phyloP scores from a whole-genome alignment of 1,140 invertebrate species.

The Drosophila auraria region DNA sequence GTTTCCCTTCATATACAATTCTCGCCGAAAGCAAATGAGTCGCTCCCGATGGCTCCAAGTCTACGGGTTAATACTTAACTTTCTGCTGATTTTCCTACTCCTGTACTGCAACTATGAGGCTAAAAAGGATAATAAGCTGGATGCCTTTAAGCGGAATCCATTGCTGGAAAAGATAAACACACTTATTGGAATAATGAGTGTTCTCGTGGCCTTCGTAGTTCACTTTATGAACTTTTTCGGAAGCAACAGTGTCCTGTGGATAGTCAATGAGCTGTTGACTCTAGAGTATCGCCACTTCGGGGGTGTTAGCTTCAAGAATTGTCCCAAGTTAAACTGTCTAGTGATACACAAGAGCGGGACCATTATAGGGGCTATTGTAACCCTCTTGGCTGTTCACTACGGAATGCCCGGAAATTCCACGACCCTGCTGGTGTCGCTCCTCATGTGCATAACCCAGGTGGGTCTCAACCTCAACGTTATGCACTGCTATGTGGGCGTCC shows the following conservation, averaged over 20 bases:
- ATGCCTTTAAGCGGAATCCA: slow-evolving; percentile 28
- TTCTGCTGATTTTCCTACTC: background rate
- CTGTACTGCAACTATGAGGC: background rate
- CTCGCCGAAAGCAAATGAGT: slow-evolving; percentile 3
- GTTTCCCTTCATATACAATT: slow-evolving; percentile 42
- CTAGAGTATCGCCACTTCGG: slow-evolving; percentile 28
- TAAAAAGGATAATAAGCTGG: background rate
- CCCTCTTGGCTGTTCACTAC: background rate
- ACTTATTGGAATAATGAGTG: background rate
- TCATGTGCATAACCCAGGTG: slow-evolving; percentile 1
- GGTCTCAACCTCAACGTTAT: slow-evolving; percentile 2
- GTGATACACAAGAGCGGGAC: slow-evolving; percentile 16
- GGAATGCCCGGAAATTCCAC: slow-evolving; percentile 4
- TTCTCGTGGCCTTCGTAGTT: background rate
- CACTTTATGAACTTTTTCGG: slow-evolving; percentile 29
- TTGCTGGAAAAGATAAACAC: slow-evolving; percentile 24
- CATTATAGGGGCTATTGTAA: background rate
- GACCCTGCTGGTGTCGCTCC: fast-evolving
- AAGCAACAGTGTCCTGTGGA: slow-evolving; percentile 2
- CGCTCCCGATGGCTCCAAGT: slow-evolving; percentile 26
- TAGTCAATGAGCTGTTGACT: slow-evolving; percentile 27
- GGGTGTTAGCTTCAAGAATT: background rate
- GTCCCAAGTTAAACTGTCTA: slow-evolving; percentile 5
- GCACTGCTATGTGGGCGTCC: slow-evolving; percentile 43
- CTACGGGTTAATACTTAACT: slow-evolving; percentile 42